Evolutionary conservation across 2,113 vertebrate genomes (phyloP).

Genomic region (Ellobius talpinus): DNA sequence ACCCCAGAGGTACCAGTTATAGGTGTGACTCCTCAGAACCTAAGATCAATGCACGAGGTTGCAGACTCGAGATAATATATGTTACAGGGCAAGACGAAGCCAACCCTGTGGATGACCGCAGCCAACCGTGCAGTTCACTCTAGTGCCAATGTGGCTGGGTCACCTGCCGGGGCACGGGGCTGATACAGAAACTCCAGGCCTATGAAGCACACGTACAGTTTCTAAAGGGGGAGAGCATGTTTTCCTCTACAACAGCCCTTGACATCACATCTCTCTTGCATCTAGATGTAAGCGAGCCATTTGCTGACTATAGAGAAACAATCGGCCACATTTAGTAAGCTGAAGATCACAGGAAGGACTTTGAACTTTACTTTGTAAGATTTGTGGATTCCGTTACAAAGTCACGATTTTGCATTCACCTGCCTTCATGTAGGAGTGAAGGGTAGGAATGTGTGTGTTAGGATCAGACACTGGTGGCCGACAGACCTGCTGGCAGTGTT

Average conservation of each 20-base stretch:
- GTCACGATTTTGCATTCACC: not conserved
- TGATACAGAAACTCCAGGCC: not conserved
- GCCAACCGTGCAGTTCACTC: too few species aligned
- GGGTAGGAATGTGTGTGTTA: not conserved
- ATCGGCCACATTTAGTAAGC: not conserved
- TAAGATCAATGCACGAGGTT: not conserved
- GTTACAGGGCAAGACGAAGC: not conserved
- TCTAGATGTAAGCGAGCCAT: not conserved
- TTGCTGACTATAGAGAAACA: not conserved
- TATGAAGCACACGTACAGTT: too few species aligned
- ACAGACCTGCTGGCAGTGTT: not conserved
- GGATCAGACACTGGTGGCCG: not conserved
- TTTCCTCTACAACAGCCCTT: not conserved
- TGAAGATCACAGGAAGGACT: not conserved
- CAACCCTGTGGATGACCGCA: fast-evolving
- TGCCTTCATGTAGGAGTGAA: not conserved
- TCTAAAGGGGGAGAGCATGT: not conserved
- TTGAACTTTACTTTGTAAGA: not conserved
- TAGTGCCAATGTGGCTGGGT: not conserved
- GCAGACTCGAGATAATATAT: not conserved
- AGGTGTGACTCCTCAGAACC: not conserved
- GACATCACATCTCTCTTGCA: not conserved
- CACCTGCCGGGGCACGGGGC: not conserved
- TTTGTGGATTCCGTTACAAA: not conserved
- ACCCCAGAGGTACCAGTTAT: not conserved